These are phyloP conservation scores for Phrynocephalus forsythii DNA, from an alignment of 2,797 vertebrate species.

Conservation along the genomic window DNA sequence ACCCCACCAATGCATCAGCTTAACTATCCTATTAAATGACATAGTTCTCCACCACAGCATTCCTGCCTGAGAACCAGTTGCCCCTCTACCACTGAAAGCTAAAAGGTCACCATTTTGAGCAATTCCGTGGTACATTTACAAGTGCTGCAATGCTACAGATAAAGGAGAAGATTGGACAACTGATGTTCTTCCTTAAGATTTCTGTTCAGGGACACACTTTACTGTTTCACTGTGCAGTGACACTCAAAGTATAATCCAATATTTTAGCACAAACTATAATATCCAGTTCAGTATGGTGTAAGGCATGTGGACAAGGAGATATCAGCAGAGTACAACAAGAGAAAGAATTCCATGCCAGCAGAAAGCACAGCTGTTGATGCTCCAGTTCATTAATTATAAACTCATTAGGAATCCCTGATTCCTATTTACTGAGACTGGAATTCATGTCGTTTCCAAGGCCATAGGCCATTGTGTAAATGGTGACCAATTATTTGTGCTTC, in stretches of 20 bases:
- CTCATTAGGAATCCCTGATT: slow-evolving; percentile 50
- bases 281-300: slow-evolving; percentile 58
- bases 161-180: slow-evolving; percentile 42
- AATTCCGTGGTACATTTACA: slow-evolving; percentile 11
- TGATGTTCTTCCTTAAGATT: slow-evolving; percentile 1
- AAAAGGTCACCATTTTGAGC: slow-evolving; percentile 16
- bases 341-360: slow-evolving; percentile 49
- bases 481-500: slow-evolving; percentile 55
- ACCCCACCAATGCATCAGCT: slow-evolving; percentile 50
- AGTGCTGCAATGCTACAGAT: slow-evolving; percentile 58
- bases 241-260: neutral
- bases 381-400: slow-evolving; percentile 57
- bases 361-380: slow-evolving; percentile 27
- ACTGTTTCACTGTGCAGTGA: neutral
- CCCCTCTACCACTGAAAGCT: slow-evolving; percentile 35
- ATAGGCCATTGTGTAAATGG: slow-evolving; percentile 57
- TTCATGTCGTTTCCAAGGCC: slow-evolving; percentile 51
- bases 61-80: slow-evolving; percentile 35
- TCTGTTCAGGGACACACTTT: neutral
- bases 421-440: slow-evolving; percentile 31
- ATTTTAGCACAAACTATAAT: slow-evolving; percentile 35
- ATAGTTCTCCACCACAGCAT: neutral
- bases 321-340: slow-evolving; percentile 20
- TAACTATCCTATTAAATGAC: slow-evolving; percentile 14
- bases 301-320: slow-evolving; percentile 71